Base-by-base conservation (phyloP, 2,797 vertebrate species). In the Gambelia wislizenii region DNA sequence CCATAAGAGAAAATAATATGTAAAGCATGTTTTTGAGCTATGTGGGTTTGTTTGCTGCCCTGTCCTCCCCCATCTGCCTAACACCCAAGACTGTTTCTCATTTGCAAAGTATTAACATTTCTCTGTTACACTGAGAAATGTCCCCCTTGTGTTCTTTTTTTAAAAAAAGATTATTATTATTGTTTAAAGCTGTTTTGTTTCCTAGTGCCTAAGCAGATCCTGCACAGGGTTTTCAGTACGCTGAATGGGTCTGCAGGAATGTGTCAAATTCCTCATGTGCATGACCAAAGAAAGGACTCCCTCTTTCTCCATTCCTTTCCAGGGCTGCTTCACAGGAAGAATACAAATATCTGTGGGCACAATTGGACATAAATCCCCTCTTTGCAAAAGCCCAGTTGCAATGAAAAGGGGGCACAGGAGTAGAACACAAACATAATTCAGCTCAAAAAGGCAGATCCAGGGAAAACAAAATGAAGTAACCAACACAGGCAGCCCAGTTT, bases 101-200 rank as follows among this genome's bases (percentile, higher is more conserved):
- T 97, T 97, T 96, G 93, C 93, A 95, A 94, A 96, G 95, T 91
- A 93, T 87, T 89, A 96, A 94, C 94, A 95, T 96, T 96, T 96
- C 91, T 96, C 96, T 96, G 95, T 95, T 94, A 95, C 91, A 96
- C 90, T 93, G 94, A 96, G 95, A 95, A 96, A 93, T 86, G 72
- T 12, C 95, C 92, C 95, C 95, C 96, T 95, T 96, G 95, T 96
- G 94, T 96, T 67, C 30, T 67, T 67, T 67, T 67, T 12, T 49
- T 49, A 49, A 10, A 33, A 67, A 67, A 67, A 33, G 61, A 64
- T 64, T 64, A 96, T 97, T 97, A 96, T 96, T 96, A 97, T 96
- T 97, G 96, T 96, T 96, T 96, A 96, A 97, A 96, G 95, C 94
- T 96, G 95, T 96, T 97, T 96, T 96, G 92, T 93, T 96, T 95